phyloP scores from a whole-genome alignment of 2,888 invertebrate species.

The Morpho helenor region DNA sequence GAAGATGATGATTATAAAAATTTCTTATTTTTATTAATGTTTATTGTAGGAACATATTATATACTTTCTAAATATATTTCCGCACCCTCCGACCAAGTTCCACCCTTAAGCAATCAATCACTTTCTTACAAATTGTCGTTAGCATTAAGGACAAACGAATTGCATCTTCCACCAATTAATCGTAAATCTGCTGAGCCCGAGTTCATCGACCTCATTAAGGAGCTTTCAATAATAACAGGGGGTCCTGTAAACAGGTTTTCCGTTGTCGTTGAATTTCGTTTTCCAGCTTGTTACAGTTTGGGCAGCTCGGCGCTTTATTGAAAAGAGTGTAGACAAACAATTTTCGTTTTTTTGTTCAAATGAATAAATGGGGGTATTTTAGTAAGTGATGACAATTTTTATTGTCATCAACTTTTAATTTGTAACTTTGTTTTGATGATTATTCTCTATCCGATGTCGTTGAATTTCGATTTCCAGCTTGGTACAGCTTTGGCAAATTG shows the following conservation, averaged over 20 bases:
- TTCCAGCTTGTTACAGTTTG: not conserved
- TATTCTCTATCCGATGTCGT: conserved; percentile 1
- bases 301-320: not conserved
- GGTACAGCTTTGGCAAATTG: not conserved
- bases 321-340: too few species aligned
- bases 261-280: conserved; percentile 5
- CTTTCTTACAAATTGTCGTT: conserved; percentile 15
- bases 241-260: conserved; percentile 11
- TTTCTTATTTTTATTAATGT: too few species aligned
- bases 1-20: too few species aligned
- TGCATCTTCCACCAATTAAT: conserved; percentile 62
- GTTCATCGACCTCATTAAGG: conserved; percentile 59
- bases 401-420: too few species aligned
- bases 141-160: conserved; percentile 36
- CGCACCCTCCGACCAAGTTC: conserved; percentile 1
- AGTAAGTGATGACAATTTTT: too few species aligned
- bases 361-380: too few species aligned
- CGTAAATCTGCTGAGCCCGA: conserved; percentile 54
- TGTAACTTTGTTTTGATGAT: too few species aligned
- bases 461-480: conserved; percentile 4
- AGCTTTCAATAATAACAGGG: conserved; percentile 18
- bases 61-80: not conserved
- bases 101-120: conserved; percentile 12
- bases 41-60: too few species aligned
- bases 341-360: too few species aligned